A percentile compares a stretch with the other conserved stretches of the same genome.
phyloP scores from a whole-genome alignment of 2,888 invertebrate genomes.

The Drosophila cracens region DNA sequence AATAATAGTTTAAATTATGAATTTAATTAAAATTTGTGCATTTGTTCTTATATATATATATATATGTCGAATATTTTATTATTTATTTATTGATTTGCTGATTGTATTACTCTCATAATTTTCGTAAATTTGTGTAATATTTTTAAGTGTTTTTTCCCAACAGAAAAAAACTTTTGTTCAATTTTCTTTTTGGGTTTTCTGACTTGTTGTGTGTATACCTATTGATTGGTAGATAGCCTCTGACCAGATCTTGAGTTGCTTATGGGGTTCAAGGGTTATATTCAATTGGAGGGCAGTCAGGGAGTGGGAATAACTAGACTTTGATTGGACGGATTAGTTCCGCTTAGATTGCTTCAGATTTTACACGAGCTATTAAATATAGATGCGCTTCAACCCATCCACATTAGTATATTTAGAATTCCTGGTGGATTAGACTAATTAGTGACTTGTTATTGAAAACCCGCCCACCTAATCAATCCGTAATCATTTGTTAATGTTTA shows the following conservation, averaged over 20 bases:
- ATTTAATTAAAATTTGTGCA: neutral
- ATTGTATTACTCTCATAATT: neutral
- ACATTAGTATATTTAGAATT: conserved; percentile 58
- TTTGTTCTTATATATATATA: neutral
- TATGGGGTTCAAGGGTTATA: conserved; percentile 3
- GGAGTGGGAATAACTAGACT: conserved; percentile 25
- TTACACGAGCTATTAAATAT: neutral
- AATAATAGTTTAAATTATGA: neutral
- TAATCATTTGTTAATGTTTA: conserved; percentile 42
- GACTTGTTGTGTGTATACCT: conserved; percentile 43
- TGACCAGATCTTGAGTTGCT: conserved; percentile 19
- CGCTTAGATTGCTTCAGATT: conserved; percentile 33
- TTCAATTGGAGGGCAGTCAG: conserved; percentile 14
- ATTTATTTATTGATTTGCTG: neutral
- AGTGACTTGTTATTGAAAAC: conserved; percentile 35
- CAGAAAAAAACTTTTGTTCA: conserved; percentile 13
- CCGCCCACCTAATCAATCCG: conserved; percentile 53
- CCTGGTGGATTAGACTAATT: conserved; percentile 16
- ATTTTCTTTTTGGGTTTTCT: conserved; percentile 21
- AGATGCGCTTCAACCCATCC: conserved; percentile 18
- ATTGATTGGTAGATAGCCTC: conserved; percentile 48
- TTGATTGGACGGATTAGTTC: conserved; percentile 51
- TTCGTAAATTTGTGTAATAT: neutral
- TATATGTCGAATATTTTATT: neutral
- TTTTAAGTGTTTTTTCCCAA: neutral